A percentile compares a stretch with the other conserved stretches of the same genome.
Conservation (phyloP, 2,113 vertebrate genomes). For the Paralichthys olivaceus region DNA sequence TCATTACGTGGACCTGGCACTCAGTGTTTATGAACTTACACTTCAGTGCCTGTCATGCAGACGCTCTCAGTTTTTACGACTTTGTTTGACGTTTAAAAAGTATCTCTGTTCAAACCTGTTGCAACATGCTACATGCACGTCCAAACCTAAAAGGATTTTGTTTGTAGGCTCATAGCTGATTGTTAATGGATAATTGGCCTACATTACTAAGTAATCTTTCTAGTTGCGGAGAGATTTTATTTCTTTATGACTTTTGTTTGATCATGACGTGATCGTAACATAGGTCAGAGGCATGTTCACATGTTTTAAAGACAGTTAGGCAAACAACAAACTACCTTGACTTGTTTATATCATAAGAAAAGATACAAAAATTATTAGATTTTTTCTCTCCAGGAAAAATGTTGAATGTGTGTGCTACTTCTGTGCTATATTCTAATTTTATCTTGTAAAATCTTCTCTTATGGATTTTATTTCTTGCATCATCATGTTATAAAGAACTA, state of each 20-base stretch:
- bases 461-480: too few species aligned
- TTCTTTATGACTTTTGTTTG: conserved; percentile 2
- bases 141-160: conserved; percentile 45
- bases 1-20: conserved; percentile 55
- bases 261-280: background rate
- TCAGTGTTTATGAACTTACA: conserved; percentile 43
- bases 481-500: too few species aligned
- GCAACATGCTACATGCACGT: background rate
- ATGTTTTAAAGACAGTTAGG: too few species aligned
- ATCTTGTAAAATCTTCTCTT: too few species aligned
- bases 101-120: conserved; percentile 7
- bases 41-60: conserved; percentile 32
- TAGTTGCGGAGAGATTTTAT: conserved; percentile 8
- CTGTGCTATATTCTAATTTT: too few species aligned
- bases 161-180: conserved; percentile 22
- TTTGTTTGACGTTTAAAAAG: conserved; percentile 18
- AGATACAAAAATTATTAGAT: too few species aligned
- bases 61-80: conserved; percentile 27
- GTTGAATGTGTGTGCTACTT: too few species aligned
- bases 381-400: too few species aligned
- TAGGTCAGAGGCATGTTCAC: background rate
- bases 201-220: conserved; percentile 8
- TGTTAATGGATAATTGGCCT: conserved; percentile 44
- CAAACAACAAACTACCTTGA: too few species aligned
- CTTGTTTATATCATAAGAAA: too few species aligned